phyloP scores from a whole-genome alignment of 2,888 invertebrate genomes.

The Allolobophora icterica region DNA sequence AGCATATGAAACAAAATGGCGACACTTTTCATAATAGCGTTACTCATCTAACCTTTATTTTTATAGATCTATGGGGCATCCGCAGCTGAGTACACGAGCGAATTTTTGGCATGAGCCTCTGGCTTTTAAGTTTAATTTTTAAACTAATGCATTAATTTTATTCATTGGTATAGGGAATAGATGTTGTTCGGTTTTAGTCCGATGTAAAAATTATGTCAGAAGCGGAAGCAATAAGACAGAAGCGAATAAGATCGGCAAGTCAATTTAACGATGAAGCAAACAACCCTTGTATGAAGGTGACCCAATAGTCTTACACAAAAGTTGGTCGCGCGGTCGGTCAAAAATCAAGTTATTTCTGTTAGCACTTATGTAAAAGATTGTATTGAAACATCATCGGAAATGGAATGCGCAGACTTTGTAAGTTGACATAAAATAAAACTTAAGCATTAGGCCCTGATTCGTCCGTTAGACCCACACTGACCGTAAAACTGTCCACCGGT shows the following conservation, averaged over 20 bases:
- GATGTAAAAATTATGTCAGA: conserved; percentile 19
- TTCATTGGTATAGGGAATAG: not conserved
- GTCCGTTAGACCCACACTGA: too few relatives aligned
- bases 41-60: not conserved
- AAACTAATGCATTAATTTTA: not conserved
- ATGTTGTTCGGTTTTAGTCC: not conserved
- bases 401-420: not conserved
- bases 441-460: too few relatives aligned
- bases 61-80: not conserved
- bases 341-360: not conserved
- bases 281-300: conserved; percentile 33
- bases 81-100: not conserved
- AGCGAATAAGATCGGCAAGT: conserved; percentile 28
- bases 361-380: not conserved
- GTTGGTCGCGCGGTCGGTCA: not conserved
- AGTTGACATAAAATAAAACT: not conserved
- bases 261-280: conserved; percentile 4
- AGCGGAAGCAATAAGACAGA: not conserved
- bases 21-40: not conserved
- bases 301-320: not conserved
- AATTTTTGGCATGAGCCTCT: not conserved
- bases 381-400: not conserved
- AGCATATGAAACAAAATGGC: not conserved
- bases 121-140: not conserved
- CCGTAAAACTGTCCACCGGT: too few relatives aligned